Base-by-base conservation (phyloP, 2,888 invertebrate species). In the Seira sanloemensis region DNA sequence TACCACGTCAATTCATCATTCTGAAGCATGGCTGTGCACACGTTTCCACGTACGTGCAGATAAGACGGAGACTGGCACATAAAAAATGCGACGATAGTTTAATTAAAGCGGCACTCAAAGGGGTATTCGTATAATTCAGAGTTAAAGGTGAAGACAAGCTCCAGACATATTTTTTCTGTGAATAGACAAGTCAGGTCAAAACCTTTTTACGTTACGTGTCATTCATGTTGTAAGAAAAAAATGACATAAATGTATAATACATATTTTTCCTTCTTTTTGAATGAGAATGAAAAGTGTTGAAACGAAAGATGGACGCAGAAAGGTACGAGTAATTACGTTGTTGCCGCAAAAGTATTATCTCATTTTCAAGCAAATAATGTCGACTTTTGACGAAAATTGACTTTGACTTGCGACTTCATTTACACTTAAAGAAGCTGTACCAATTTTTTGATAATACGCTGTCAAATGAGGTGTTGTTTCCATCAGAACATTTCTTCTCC, bases 121-220 rank as follows among this genome's bases (percentile, higher is more conserved):
- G 74, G 73, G 88, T 87, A 88, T 87, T 84, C 50, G 80, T 77
- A 87, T 88, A 88, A 88, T 88, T 78, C 85, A 84, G 84, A 86
- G 82, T 86, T 86, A 88, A 88, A 88, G 87, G 85, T 82, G 79
- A 76, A 76, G 86, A 87, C 80, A 80, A 66, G n/a, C 37, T 27
- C 18, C n/a, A 37, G 84, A 86, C 77, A 85, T n/a, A n/a, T n/a
- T n/a, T n/a, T n/a, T n/a, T n/a, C n/a, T 66, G 4, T 84, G 77
- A 71, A 85, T 85, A 81, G 85, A 80, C 80, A 85, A 46, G 84
- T 58, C 77, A 46, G 87, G 87, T 86, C 87, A 88, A 85, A 84
- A 87, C 85, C 83, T 85, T 77, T 50, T 76, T 79, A 74, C 69
- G 81, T 80, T 81, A 66, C 68, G 21, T 76, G 50, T 76, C 21